These are phyloP conservation scores for Leptogaster cylindrica DNA, from an alignment of 2,888 invertebrate species.

Conservation along the genomic window DNA sequence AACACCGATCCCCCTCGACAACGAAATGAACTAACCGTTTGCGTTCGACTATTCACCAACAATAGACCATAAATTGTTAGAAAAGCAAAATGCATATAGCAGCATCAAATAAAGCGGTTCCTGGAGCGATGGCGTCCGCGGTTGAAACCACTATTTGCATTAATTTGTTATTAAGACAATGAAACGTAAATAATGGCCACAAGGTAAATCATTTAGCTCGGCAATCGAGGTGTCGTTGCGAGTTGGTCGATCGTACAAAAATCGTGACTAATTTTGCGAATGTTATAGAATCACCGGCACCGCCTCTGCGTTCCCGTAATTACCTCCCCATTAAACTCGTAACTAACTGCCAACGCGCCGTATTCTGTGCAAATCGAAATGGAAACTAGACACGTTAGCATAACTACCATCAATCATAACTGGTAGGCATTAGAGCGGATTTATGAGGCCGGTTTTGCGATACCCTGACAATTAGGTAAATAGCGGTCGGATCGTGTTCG, in stretches of 20 bases:
- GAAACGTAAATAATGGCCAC: constrained; percentile 26
- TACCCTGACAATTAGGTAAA: constrained; percentile 39
- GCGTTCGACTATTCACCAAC: too few relatives aligned
- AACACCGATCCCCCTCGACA: too few relatives aligned
- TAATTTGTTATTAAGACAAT: constrained; percentile 34
- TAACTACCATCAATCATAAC: constrained; percentile 34
- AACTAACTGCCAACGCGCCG: constrained; percentile 34
- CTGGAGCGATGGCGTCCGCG: constrained; percentile 1
- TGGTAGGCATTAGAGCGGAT: constrained; percentile 30
- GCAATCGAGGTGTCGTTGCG: constrained; percentile 6
- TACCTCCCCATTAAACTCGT: constrained; percentile 34
- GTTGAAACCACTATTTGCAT: constrained; percentile 15
- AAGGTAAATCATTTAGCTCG: constrained; percentile 19
- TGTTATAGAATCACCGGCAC: background rate
- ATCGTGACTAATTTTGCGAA: constrained; percentile 28
- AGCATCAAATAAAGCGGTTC: constrained; percentile 23
- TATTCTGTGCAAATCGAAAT: constrained; percentile 35
- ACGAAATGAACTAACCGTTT: too few relatives aligned
- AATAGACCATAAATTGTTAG: too few relatives aligned
- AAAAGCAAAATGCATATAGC: too few relatives aligned
- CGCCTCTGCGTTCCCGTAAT: constrained; percentile 32
- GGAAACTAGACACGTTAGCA: constrained; percentile 40
- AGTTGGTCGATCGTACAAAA: constrained; percentile 9
- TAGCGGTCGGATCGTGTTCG: constrained; percentile 48
- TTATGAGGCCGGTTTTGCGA: constrained; percentile 3